Conservation (phyloP, 2,888 invertebrate species). For the Xanthia togata region DNA sequence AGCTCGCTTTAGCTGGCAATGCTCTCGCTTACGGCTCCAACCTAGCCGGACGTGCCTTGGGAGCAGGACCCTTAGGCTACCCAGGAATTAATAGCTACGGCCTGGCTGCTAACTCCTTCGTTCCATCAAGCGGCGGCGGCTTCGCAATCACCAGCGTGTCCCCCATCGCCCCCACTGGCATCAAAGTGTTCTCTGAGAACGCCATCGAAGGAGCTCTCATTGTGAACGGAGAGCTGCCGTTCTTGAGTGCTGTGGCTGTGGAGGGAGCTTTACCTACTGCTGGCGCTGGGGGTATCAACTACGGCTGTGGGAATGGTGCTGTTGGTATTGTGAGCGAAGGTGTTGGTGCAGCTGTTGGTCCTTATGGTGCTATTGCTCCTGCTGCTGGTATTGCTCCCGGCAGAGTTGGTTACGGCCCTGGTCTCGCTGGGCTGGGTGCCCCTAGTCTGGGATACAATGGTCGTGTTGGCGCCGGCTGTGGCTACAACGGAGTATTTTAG, state of each 20-base stretch:
- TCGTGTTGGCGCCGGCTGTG: too few species aligned
- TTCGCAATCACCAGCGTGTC: constrained; percentile 70
- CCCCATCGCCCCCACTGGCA: constrained; percentile 70
- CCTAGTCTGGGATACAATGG: constrained; percentile 25
- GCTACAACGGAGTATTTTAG: too few species aligned
- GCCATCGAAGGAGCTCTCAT: constrained; percentile 70
- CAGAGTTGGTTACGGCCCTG: constrained; percentile 27
- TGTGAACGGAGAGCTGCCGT: constrained; percentile 72
- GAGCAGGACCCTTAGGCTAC: constrained; percentile 23
- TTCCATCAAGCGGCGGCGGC: constrained; percentile 61
- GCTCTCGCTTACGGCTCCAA: constrained; percentile 41
- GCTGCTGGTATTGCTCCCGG: constrained; percentile 30
- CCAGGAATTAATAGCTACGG: constrained; percentile 28
- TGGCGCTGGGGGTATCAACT: constrained; percentile 70
- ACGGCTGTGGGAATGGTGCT: constrained; percentile 51
- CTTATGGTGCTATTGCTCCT: constrained; percentile 30
- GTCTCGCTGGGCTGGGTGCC: constrained; percentile 9
- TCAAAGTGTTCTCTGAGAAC: constrained; percentile 76
- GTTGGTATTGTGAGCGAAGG: constrained; percentile 60
- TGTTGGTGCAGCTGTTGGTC: constrained; percentile 31
- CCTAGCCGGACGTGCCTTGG: constrained; percentile 16
- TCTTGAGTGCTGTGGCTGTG: constrained; percentile 71
- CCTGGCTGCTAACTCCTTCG: constrained; percentile 25
- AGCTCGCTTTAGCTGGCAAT: constrained; percentile 49
- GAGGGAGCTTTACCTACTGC: constrained; percentile 70